Conservation (phyloP, 1,140 invertebrate species). For the Apis mellifera region Amel_HAv3.1 CM009934.2:13113001-13113500, state of each 20-base stretch:
- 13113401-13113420: constrained; percentile 71
- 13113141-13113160: no score
- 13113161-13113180: no score
- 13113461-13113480: constrained; percentile 46
- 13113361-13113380: constrained; percentile 58
- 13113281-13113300: constrained; percentile 52
- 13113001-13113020: constrained; percentile 55
- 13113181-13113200: constrained; percentile 40
- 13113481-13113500: constrained; percentile 17
- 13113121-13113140: background rate
- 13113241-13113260: constrained; percentile 73
- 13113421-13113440: constrained; percentile 62
- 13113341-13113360: constrained; percentile 62
- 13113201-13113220: background rate
- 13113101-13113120: background rate
- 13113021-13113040: no score
- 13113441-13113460: constrained; percentile 37
- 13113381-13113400: constrained; percentile 70
- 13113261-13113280: constrained; percentile 74
- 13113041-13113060: no score
- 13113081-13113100: background rate
- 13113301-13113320: constrained; percentile 56
- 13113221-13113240: background rate
- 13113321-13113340: constrained; percentile 64
- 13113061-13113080: constrained; percentile 45